phyloP scores from a whole-genome alignment of 2,797 vertebrate genomes.

The Botia kubotai region DNA sequence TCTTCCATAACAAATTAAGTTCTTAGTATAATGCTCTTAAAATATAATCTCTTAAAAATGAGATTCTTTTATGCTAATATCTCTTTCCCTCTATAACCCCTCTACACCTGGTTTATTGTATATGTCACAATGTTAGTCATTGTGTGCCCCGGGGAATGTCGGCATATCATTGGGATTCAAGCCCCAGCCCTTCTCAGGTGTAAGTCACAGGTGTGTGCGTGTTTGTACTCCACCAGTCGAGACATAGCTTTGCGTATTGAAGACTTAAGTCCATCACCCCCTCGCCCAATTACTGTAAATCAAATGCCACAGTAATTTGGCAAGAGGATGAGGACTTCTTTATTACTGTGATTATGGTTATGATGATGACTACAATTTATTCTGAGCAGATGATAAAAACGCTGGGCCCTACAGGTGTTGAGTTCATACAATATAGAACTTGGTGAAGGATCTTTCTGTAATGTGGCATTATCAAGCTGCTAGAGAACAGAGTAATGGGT shows the following conservation, averaged over 20 bases:
- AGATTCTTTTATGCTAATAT: constrained; percentile 39
- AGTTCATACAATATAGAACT: constrained; percentile 76
- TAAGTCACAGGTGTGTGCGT: constrained; percentile 60
- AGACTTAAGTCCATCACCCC: constrained; percentile 16
- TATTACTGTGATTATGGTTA: constrained; percentile 80
- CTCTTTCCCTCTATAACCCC: constrained; percentile 64
- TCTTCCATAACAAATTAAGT: background rate
- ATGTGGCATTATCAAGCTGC: constrained; percentile 65
- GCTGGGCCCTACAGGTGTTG: constrained; percentile 79
- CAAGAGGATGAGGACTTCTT: constrained; percentile 75
- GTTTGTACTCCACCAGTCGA: constrained; percentile 29
- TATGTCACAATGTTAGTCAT: constrained; percentile 74
- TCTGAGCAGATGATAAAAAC: constrained; percentile 81
- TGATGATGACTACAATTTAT: constrained; percentile 82
- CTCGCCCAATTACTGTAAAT: constrained; percentile 73
- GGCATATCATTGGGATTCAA: constrained; percentile 58
- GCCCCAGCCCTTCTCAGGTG: constrained; percentile 70
- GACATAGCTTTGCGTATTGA: constrained; percentile 16
- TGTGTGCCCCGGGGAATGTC: constrained; percentile 73
- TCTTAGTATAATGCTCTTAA: constrained; percentile 30
- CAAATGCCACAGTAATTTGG: constrained; percentile 78
- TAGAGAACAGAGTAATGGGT: constrained; percentile 72
- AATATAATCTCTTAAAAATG: constrained; percentile 34
- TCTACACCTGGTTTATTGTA: constrained; percentile 71
- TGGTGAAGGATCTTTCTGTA: constrained; percentile 79